Percentiles rank a stretch among this genome's conserved stretches.
These are phyloP conservation scores for Indri indri DNA, from an alignment of 2,113 vertebrate genomes.

Conservation along the genomic window DNA sequence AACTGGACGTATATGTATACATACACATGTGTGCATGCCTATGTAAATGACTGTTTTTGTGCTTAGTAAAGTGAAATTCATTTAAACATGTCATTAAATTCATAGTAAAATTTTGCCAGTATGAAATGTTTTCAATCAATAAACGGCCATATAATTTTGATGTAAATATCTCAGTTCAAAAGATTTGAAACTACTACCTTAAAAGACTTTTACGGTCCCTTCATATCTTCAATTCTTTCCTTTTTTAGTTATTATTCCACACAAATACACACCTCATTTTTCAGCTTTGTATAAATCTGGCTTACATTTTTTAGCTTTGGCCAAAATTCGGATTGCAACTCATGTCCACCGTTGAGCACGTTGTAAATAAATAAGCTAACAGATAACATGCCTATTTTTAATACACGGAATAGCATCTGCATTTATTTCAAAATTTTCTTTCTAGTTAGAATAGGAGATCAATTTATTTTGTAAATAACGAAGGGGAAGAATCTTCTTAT, in stretches of 20 bases:
- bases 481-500: not conserved
- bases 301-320: not conserved
- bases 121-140: not conserved
- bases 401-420: not conserved
- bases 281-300: not conserved
- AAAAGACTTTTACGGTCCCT: not conserved
- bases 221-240: not conserved
- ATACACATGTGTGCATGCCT: too few species aligned
- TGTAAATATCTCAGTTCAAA: not conserved
- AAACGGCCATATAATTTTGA: not conserved
- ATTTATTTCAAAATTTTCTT: not conserved
- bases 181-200: not conserved
- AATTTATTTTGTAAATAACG: not conserved
- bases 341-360: not conserved
- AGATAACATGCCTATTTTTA: not conserved
- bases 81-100: not conserved
- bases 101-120: not conserved
- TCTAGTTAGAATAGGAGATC: not conserved
- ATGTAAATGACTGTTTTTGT: not conserved
- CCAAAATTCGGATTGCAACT: not conserved
- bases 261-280: not conserved
- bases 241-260: not conserved
- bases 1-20: not conserved
- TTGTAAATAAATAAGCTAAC: not conserved
- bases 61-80: conserved; percentile 5